These are phyloP conservation scores for Serrognathus titanus DNA, from an alignment of 2,888 invertebrate genomes.

Conservation along the genomic window DNA sequence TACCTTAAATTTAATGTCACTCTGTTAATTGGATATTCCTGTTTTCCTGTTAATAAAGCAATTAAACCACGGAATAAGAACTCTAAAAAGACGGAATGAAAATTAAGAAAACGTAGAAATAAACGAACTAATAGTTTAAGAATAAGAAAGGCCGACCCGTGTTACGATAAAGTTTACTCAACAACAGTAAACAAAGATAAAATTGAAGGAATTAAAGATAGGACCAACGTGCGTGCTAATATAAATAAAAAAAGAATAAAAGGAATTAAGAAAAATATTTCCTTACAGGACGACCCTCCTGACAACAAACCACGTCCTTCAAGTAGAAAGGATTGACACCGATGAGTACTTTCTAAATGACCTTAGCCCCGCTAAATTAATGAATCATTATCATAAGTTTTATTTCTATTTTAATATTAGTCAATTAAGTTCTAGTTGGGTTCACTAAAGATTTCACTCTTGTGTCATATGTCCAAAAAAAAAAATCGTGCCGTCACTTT, in stretches of 20 bases:
- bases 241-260: conserved; percentile 16
- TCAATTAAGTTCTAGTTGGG: conserved; percentile 19
- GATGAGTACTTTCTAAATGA: conserved; percentile 22
- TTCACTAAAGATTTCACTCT: too few species aligned
- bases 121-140: not conserved
- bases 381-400: conserved; percentile 26
- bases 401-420: conserved; percentile 27
- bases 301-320: conserved; percentile 21
- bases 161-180: conserved; percentile 9
- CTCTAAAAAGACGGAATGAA: conserved; percentile 7
- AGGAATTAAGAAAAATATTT: conserved; percentile 20
- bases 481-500: too few species aligned
- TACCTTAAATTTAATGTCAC: too few species aligned
- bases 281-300: conserved; percentile 19
- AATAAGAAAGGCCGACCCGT: conserved; percentile 3
- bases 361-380: conserved; percentile 15
- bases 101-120: conserved; percentile 8
- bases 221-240: conserved; percentile 11
- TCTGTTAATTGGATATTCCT: too few species aligned
- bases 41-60: too few species aligned
- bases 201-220: conserved; percentile 18
- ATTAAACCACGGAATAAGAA: conserved; percentile 5
- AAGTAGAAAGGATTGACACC: conserved; percentile 15
- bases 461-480: too few species aligned
- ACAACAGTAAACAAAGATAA: not conserved